Conservation (phyloP, 2,888 invertebrate species). For the Trissolcus brochymenae region DNA sequence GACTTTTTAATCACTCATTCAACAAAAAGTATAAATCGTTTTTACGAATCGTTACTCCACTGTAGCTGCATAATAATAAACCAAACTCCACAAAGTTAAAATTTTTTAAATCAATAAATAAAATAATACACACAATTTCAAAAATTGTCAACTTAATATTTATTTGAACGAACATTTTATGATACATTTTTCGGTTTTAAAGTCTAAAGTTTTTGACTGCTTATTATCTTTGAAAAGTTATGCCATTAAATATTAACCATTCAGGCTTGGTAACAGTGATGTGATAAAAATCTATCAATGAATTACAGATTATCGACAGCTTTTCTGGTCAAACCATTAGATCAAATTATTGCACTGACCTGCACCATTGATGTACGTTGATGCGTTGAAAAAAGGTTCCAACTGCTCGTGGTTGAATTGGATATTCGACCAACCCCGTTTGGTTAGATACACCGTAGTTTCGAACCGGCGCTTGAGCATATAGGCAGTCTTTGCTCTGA, state of each 20-base stretch:
- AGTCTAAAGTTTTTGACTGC: not conserved
- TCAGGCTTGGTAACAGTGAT: not conserved
- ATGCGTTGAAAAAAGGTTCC: constrained; percentile 64
- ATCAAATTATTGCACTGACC: constrained; percentile 62
- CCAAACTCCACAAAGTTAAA: too few species aligned
- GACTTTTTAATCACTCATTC: too few species aligned
- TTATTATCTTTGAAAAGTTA: not conserved
- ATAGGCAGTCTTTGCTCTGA: constrained; percentile 20
- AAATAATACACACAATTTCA: too few species aligned
- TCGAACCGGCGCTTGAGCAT: constrained; percentile 41
- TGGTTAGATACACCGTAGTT: constrained; percentile 62
- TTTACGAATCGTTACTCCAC: too few species aligned
- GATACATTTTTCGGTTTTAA: not conserved
- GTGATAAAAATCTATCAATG: not conserved
- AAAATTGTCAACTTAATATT: not conserved
- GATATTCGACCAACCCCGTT: constrained; percentile 63
- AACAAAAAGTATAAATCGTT: too few species aligned
- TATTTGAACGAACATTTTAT: not conserved
- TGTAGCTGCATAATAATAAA: too few species aligned
- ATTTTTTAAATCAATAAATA: too few species aligned
- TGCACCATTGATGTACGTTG: constrained; percentile 72
- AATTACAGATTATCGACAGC: not conserved
- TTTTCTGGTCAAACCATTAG: not conserved
- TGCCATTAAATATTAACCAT: not conserved
- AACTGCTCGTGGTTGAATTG: constrained; percentile 59